A percentile compares a stretch with the other conserved stretches of the same genome.
These are phyloP conservation scores for Microctenopoma stevenorrisi DNA, from an alignment of 2,797 vertebrate genomes.

Conservation along the genomic window DNA sequence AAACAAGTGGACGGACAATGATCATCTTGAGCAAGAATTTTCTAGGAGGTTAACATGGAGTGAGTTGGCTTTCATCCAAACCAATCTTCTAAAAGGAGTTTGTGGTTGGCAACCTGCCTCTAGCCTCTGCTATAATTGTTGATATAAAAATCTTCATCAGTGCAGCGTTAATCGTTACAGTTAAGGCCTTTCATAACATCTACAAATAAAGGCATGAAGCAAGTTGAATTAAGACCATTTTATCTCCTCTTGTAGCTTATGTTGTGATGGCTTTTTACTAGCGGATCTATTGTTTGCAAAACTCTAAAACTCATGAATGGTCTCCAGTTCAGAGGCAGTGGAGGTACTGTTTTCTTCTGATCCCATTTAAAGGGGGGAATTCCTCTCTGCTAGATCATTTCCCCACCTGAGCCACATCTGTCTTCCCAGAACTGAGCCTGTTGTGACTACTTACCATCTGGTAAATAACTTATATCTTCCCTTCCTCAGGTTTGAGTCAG, in stretches of 20 bases:
- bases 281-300: neutral
- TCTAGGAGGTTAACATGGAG: neutral
- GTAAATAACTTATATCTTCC: conserved; percentile 17
- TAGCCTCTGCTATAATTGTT: neutral
- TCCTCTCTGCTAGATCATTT: neutral
- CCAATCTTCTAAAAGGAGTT: conserved; percentile 20
- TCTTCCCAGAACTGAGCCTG: conserved; percentile 1
- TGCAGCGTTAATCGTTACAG: neutral
- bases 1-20: neutral
- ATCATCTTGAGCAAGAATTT: neutral
- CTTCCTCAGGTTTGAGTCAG: conserved; percentile 2
- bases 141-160: neutral
- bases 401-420: conserved; percentile 20
- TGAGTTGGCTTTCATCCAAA: conserved; percentile 24
- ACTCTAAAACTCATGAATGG: neutral
- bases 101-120: neutral
- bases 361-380: conserved; percentile 25
- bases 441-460: conserved; percentile 30
- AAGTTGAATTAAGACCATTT: neutral
- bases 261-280: neutral
- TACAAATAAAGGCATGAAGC: neutral
- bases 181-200: neutral
- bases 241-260: neutral
- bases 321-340: neutral
- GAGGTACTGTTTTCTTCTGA: conserved; percentile 10